Base-by-base conservation (phyloP, 2,113 vertebrate genomes). In the Camelus bactrianus region DNA sequence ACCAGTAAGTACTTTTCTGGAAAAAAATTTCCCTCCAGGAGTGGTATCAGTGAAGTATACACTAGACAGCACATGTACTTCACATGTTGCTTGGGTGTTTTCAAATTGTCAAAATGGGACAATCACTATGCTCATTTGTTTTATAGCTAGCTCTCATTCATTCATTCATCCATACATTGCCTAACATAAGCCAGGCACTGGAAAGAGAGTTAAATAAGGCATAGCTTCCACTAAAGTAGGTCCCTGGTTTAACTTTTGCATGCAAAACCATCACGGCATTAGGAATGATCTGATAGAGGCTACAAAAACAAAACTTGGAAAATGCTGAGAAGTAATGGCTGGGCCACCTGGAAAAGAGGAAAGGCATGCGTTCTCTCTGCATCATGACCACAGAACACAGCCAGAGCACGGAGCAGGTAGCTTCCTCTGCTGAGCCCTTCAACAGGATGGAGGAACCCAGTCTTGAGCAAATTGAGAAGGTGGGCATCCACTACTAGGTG, bases 171-270 rank as follows among this genome's bases (percentile, higher is more conserved):
- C 46, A 26, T 69, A 81, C 42, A 67, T 30, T 76, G 26, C 56
- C 83, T 58, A 62, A 91, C 14, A 69, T 22, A 94, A 91, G 82
- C 26, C 81, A 96, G 60, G 60, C 8, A 30, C 24, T 84, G 52
- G 19, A 60, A 20, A 82, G 42, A 91, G 35, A 54, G 60, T 0
- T 35, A 56, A 95, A 64, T 58, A 80, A 75, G 50, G 38, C 42
- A n/a, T 7, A 46, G 46, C 42, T 56, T 80, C 56, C 22, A 83
- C 56, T n/a, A 73, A 85, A 42, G 42, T 2, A 77, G 70, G 50
- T 54, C 32, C 48, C 38, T 76, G 28, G 67, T 56, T 92, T 75
- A 46, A 82, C 87, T 86, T 86, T 12, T 75, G 20, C 7, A 38
- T 24, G 7, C 64, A 56, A 85, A 91, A 70, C 8, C 19, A 42